A percentile compares a stretch with the other conserved stretches of the same genome.
These are phyloP conservation scores for Dinomys branickii DNA, from an alignment of 2,113 vertebrate genomes.

Conservation along the genomic window DNA sequence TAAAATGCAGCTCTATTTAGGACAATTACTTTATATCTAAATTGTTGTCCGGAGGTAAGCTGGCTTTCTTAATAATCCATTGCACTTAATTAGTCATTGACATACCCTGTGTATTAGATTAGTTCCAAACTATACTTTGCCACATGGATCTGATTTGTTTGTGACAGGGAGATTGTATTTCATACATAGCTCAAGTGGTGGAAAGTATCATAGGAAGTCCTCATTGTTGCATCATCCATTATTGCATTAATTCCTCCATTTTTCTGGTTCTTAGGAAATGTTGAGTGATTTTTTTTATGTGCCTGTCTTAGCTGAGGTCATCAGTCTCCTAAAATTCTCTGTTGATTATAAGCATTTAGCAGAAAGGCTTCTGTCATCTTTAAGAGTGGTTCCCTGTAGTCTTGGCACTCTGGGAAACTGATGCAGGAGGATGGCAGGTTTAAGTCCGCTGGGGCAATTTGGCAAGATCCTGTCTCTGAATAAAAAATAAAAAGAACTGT, in stretches of 20 bases:
- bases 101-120: not conserved
- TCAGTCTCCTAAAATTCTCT: not conserved
- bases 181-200: not conserved
- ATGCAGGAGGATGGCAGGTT: not conserved
- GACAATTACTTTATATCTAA: not conserved
- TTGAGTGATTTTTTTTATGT: not conserved
- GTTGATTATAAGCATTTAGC: not conserved
- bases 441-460: not conserved
- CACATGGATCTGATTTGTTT: not conserved
- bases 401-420: not conserved
- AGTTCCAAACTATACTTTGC: not conserved
- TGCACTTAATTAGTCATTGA: not conserved
- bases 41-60: not conserved
- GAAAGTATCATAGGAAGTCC: not conserved
- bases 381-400: not conserved
- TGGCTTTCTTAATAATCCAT: not conserved
- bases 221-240: not conserved
- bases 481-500: not conserved
- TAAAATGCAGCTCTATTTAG: not conserved
- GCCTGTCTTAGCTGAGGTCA: not conserved
- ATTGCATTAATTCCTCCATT: not conserved
- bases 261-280: not conserved
- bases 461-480: not conserved
- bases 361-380: not conserved
- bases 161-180: not conserved